Base-by-base conservation (phyloP, 2,113 vertebrate species). In the Microtus richardsoni region DNA sequence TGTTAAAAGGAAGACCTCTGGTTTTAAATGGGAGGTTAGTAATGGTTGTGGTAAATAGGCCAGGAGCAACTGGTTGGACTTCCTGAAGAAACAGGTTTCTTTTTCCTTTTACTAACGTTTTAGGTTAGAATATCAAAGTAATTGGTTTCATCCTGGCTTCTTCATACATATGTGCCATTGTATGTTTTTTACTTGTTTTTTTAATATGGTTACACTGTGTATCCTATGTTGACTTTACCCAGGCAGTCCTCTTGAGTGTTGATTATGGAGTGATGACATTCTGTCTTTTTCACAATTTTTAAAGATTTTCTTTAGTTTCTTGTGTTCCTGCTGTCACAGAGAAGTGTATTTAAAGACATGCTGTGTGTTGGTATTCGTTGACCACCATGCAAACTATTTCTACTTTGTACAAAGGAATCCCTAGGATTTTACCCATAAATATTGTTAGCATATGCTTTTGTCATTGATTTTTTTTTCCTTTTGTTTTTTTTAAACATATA, bases 371-470 rank as follows among this genome's bases (percentile, higher is more conserved):
- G 28, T 88, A 39, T 52, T 30, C 88, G 44, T 91, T 86, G 41
- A 92, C n/a, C 14, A 60, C 68, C 22, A 5, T 93, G 7, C 71
- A 80, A 89, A 80, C 22, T 79, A 5, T 62, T 71, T 33, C 66
- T 78, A 17, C 49, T 73, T 95, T 74, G 33, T 36, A 11, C 19
- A 13, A 78, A 89, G 86, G 41, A 88, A 68, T 64, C 54, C 13
- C 19, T 33, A 70, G 30, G 60, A 33, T 90, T 91, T 93, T 93
- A 79, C 54, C 91, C 47, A 94, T 49, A 84, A 80, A 74, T 17
- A 60, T 10, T 12, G 47, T 71, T 83, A 68, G 28, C 82, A 21
- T 49, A 26, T 91, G 36, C 52, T 58, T 82, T 82, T 26, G 36
- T 58, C n/a, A 39, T n/a, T n/a, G 36, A 8, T 82, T n/a, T n/a